Conservation (phyloP, 2,797 vertebrate species). For the Picus viridis region DNA sequence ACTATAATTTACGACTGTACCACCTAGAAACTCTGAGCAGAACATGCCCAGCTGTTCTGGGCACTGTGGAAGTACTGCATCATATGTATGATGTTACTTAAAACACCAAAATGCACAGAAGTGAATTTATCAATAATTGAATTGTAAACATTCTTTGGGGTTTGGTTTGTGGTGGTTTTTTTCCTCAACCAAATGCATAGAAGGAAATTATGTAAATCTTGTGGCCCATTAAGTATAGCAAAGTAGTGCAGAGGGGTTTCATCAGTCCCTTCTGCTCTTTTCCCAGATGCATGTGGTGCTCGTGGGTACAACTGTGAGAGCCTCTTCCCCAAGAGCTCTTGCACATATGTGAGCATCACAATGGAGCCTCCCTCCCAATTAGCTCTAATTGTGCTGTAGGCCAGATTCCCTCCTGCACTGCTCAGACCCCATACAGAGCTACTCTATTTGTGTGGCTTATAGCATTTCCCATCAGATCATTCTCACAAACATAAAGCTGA, state of each 20-base stretch:
- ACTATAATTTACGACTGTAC: background rate
- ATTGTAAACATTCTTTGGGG: background rate
- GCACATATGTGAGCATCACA: conserved; percentile 40
- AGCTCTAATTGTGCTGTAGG: conserved; percentile 59
- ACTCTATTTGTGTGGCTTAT: conserved; percentile 33
- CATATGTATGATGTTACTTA: background rate
- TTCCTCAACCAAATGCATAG: background rate
- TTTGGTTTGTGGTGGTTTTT: background rate
- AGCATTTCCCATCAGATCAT: conserved; percentile 54
- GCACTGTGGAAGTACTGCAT: background rate
- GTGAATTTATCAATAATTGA: background rate
- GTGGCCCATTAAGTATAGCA: background rate
- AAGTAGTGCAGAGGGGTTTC: background rate
- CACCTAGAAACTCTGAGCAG: background rate
- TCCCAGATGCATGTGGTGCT: rapidly evolving
- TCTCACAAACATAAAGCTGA: conserved; percentile 51
- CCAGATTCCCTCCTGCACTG: conserved; percentile 62
- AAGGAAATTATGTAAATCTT: background rate
- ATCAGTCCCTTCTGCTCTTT: background rate
- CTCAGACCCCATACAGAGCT: conserved; percentile 60
- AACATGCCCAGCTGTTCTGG: background rate
- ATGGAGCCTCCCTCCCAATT: conserved; percentile 47
- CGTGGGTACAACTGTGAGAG: background rate
- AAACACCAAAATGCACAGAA: background rate
- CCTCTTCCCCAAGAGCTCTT: background rate